These are phyloP conservation scores for Schizopygopsis malacanthus DNA, from an alignment of 2,797 vertebrate genomes.

Conservation along the genomic window DNA sequence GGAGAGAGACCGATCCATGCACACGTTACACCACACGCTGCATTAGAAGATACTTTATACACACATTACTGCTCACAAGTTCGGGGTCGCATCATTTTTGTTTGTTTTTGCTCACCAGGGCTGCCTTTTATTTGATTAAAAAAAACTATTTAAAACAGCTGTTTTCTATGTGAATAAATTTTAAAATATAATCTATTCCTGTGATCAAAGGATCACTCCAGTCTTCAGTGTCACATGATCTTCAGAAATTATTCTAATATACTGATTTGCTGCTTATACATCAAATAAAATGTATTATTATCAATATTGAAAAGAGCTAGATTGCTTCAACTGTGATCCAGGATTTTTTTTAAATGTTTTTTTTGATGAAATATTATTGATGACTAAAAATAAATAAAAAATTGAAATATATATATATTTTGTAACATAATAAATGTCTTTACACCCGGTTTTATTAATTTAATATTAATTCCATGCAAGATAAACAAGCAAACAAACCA, in stretches of 20 bases:
- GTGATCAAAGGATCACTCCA: not conserved
- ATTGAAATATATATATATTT: no score
- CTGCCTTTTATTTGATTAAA: not conserved
- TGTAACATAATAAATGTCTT: no score
- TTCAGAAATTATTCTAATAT: not conserved
- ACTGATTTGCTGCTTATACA: not conserved
- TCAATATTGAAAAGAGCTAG: not conserved
- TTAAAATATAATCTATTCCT: accelerated
- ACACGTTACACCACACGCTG: not conserved
- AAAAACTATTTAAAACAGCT: not conserved
- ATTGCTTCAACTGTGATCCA: not conserved
- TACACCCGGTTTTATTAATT: no score
- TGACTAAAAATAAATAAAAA: no score
- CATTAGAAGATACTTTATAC: not conserved
- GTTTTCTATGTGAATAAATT: not conserved
- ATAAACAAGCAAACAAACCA: no score
- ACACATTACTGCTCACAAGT: not conserved
- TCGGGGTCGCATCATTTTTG: no score
- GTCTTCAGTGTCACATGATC: not conserved
- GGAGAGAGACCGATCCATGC: not conserved
- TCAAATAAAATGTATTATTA: not conserved
- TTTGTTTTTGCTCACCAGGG: not conserved
- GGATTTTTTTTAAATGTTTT: no score
- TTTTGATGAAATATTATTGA: no score
- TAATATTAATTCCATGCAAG: no score